Base-by-base conservation (phyloP, 2,888 invertebrate species). In the Zeuzera pyrina region DNA sequence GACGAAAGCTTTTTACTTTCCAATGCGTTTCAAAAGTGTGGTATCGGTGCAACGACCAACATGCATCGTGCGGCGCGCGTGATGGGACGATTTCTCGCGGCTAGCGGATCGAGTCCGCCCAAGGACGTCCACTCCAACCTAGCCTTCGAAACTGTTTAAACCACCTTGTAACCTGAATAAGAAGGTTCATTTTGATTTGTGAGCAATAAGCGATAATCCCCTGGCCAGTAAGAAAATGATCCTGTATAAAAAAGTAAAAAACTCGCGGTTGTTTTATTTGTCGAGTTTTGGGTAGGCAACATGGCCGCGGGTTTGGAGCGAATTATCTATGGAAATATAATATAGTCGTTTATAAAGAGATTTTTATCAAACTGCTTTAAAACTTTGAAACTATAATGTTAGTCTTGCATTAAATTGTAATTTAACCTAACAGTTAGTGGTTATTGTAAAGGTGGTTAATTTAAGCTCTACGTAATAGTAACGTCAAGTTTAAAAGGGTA, bases 31-130 rank as follows among this genome's bases (percentile, higher is more conserved):
- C 64, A 67, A 64, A 71, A 66, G 76, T 72, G 69, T 71, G 67
- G 65, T 66, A 67, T 71, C 73, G 74, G 81, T 81, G 81, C 81
- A 83, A 81, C 81, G 81, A 81, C 81, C 81, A 81, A 63, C 60
- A 54, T 60, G 66, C 68, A 45, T n/a, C n/a, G n/a, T n/a, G n/a
- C n/a, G n/a, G n/a, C n/a, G n/a, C n/a, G n/a, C n/a, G 56, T 57
- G 68, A 64, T 70, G 77, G 72, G 74, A 71, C 79, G 72, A 70
- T 78, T 77, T 78, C 78, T 73, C 69, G 72, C 58, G 64, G 59
- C 74, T 77, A 78, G 83, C 83, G 77, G 81, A 81, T 83, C 83
- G 77, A 72, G 81, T 83, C 81, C 81, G 74, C 77, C 69, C 81
- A 83, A 83, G 83, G 83, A 81, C 83, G 77, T 78, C 81, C 78